These are phyloP conservation scores for Hedychridium roseum DNA, from an alignment of 2,888 invertebrate species.

Conservation along the genomic window DNA sequence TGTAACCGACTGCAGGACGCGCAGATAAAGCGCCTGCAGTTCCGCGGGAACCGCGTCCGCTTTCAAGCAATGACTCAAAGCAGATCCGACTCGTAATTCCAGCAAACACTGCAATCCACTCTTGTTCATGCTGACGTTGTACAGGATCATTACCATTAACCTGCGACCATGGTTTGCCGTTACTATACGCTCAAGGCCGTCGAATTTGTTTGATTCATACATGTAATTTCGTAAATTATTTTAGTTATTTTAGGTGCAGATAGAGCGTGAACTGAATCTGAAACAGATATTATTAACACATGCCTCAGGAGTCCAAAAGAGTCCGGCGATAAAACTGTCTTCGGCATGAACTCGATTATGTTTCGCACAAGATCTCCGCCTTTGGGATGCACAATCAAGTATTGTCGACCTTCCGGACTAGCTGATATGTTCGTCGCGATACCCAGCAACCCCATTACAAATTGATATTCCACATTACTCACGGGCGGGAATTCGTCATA, in stretches of 20 bases:
- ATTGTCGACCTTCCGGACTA: conserved; percentile 56
- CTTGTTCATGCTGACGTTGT: conserved; percentile 60
- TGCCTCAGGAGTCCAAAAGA: no score
- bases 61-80: conserved; percentile 38
- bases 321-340: conserved; percentile 50
- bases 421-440: conserved; percentile 60
- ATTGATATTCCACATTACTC: conserved; percentile 57
- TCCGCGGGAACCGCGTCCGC: conserved; percentile 34
- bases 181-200: no score
- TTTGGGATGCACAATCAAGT: conserved; percentile 51
- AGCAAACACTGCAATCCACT: conserved; percentile 49
- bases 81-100: conserved; percentile 38
- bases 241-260: no score
- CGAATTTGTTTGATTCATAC: no score
- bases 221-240: no score
- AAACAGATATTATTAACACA: no score
- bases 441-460: conserved; percentile 58
- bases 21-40: conserved; percentile 39
- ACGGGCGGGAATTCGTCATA: conserved; percentile 53
- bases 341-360: conserved; percentile 49
- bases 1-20: conserved; percentile 47
- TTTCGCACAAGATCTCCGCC: conserved; percentile 55
- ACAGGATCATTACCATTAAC: conserved; percentile 57
- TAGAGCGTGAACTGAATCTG: no score
- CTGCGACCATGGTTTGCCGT: no score